These are phyloP conservation scores for Stenchaetothrips biformis DNA, from an alignment of 2,888 invertebrate genomes.

Conservation along the genomic window DNA sequence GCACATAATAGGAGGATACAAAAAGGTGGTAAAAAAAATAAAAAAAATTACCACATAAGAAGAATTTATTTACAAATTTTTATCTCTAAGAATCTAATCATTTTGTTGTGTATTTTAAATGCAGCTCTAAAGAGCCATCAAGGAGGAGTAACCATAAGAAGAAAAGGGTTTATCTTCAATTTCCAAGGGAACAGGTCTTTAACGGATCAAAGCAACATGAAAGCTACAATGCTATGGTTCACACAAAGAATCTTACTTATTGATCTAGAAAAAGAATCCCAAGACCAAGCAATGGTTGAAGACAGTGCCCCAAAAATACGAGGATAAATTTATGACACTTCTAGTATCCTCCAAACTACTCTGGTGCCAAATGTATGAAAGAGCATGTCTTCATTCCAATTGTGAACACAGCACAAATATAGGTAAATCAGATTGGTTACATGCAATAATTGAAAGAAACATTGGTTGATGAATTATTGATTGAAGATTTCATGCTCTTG, in stretches of 20 bases:
- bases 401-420: not conserved
- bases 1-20: constrained; percentile 34
- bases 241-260: not conserved
- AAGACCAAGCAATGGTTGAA: not conserved
- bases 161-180: not conserved
- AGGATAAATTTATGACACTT: not conserved
- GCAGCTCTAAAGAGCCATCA: not conserved
- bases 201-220: not conserved
- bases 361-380: constrained; percentile 7
- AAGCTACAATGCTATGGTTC: not conserved
- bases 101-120: constrained; percentile 1
- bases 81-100: not conserved
- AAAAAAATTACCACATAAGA: constrained; percentile 45
- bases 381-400: not conserved
- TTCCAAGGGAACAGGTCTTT: not conserved
- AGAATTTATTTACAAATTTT: constrained; percentile 7
- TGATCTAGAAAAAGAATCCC: not conserved
- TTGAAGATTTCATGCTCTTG: not conserved
- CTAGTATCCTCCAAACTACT: constrained; percentile 20
- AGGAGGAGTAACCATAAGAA: not conserved
- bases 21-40: constrained; percentile 40
- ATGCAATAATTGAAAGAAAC: not conserved
- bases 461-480: not conserved
- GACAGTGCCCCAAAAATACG: not conserved
- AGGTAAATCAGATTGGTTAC: not conserved